Evolutionary conservation across 2,888 invertebrate species (phyloP), one percentile per base, ranked within the genome.

Genomic region (Cosmopolites sordidus): DNA sequence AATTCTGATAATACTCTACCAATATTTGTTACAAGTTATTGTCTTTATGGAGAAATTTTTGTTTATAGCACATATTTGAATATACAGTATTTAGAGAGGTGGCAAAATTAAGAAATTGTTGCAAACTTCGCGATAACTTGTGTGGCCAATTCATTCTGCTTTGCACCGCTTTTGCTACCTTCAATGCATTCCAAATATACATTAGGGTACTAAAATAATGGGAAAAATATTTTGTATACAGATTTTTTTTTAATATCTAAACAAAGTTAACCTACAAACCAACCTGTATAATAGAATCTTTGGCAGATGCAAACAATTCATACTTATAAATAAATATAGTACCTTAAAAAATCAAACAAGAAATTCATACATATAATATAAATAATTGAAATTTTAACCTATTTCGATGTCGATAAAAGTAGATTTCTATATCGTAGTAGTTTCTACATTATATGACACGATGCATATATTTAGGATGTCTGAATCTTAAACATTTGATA

Each of bases 71-170:
- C 92, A 92, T 68, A 94, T 94, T 15, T 52, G 46, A 40, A 56
- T 56, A 37, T 87, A 92, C 84, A 55, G 93, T 92, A 74, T 96
- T 90, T 48, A 97, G 85, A 5, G 95, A 92, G 69, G 87, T 83
- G 62, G 89, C 87, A 83, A 52, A 91, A 76, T 57, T 81, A 5
- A 96, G 95, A 73, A 97, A 98, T 87, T 83, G 69, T 89, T 92
- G 72, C 94, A 94, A 96, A 97, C 73, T 92, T 86, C 1, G 92
- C 88, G 69, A 97, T 94, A 66, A 98, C 95, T 73, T 97, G 96
- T 2, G 95, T 92, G 3, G 96, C 92, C 59, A 98, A 76, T 51
- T 91, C 84, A 72, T 97, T 97, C 69, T 94, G 94, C 65, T 90
- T 92, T 39, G 88, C 83, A 0, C 86, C 84, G 18, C 94, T 93